Conservation (phyloP, 2,888 invertebrate genomes). For the Sinelater perroti region DNA sequence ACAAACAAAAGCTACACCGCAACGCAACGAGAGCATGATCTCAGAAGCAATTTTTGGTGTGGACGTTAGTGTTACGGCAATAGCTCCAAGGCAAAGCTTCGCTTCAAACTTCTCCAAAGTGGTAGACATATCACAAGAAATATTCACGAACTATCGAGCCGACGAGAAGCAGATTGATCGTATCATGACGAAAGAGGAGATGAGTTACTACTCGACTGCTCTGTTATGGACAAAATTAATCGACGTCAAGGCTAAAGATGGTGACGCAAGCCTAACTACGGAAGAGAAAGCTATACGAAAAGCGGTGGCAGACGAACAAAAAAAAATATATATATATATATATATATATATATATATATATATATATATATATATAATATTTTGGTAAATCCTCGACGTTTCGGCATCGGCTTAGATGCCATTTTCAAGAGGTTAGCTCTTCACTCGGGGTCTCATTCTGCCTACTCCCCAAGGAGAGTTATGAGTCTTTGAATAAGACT, state of each 20-base stretch:
- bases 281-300: constrained; percentile 45
- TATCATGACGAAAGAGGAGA: constrained; percentile 41
- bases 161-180: constrained; percentile 47
- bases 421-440: too few relatives aligned
- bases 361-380: too few relatives aligned
- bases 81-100: constrained; percentile 4
- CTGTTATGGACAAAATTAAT: constrained; percentile 40
- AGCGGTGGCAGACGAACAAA: constrained; percentile 41
- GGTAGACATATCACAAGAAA: too few relatives aligned
- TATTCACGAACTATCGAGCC: too few relatives aligned
- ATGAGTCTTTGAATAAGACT: too few relatives aligned
- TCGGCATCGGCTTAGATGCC: too few relatives aligned
- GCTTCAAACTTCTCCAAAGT: not conserved
- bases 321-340: too few relatives aligned
- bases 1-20: not conserved
- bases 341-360: too few relatives aligned
- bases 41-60: constrained; percentile 2
- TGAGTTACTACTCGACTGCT: constrained; percentile 46
- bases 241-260: constrained; percentile 46
- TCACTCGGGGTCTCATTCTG: too few relatives aligned
- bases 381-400: too few relatives aligned
- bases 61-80: not conserved
- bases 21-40: not conserved
- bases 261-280: constrained; percentile 40
- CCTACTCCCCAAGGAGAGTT: too few relatives aligned